phyloP scores from a whole-genome alignment of 2,797 vertebrate species.

The Notamacropus eugenii region DNA sequence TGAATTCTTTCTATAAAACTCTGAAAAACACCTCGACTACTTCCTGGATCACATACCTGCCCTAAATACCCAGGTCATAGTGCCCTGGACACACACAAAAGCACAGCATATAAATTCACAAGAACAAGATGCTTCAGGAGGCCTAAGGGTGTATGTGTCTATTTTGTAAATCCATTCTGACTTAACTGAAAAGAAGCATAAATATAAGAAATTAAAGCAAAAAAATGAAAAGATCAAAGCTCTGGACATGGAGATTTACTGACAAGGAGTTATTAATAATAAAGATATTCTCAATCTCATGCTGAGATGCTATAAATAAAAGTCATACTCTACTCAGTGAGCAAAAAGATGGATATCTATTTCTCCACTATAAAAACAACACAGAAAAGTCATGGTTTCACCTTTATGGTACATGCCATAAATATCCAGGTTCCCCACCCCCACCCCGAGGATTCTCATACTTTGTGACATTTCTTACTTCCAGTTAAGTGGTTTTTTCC shows the following conservation, averaged over 20 bases:
- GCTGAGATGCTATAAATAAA: slow-evolving; percentile 47
- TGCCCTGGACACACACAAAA: background rate
- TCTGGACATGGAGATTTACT: slow-evolving; percentile 35
- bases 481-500: slow-evolving; percentile 67
- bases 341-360: slow-evolving; percentile 43
- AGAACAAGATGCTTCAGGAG: background rate
- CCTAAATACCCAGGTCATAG: background rate
- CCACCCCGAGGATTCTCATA: slow-evolving; percentile 29
- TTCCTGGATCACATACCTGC: background rate
- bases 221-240: slow-evolving; percentile 32
- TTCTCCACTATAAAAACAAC: slow-evolving; percentile 12
- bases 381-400: slow-evolving; percentile 38
- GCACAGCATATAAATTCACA: background rate
- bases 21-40: slow-evolving; percentile 12
- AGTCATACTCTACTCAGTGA: background rate
- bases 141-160: background rate
- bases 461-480: slow-evolving; percentile 53
- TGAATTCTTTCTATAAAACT: background rate
- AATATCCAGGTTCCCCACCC: slow-evolving; percentile 18
- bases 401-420: slow-evolving; percentile 25
- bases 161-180: slow-evolving; percentile 39
- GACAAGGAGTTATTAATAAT: slow-evolving; percentile 35
- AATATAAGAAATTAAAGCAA: slow-evolving; percentile 52
- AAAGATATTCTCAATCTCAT: background rate
- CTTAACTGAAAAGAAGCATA: slow-evolving; percentile 47